phyloP scores from a whole-genome alignment of 1,140 invertebrate species.

The Hypothenemus hampei region DNA sequence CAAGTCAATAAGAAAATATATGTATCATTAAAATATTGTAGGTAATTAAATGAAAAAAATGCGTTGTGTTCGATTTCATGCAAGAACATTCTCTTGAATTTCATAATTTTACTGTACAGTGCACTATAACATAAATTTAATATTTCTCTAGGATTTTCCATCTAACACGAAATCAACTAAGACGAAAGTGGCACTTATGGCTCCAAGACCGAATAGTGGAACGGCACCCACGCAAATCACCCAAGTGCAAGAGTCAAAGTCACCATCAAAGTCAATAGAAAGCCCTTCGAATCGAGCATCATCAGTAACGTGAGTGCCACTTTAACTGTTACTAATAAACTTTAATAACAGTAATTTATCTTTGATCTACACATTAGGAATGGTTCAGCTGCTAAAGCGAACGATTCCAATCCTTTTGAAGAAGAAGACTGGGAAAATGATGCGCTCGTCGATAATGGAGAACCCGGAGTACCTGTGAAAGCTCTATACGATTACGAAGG shows the following conservation, averaged over 20 bases:
- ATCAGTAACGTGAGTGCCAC: constrained; percentile 49
- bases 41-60: too few relatives aligned
- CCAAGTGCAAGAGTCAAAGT: constrained; percentile 31
- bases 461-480: constrained; percentile 87
- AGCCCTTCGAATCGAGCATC: constrained; percentile 46
- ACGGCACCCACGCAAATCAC: constrained; percentile 29
- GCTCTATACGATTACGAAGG: constrained; percentile 96
- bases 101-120: too few relatives aligned
- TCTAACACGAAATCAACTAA: constrained; percentile 43
- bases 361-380: constrained; percentile 45
- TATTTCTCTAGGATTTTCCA: constrained; percentile 52
- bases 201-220: constrained; percentile 38
- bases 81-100: too few relatives aligned
- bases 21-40: too few relatives aligned
- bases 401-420: constrained; percentile 76
- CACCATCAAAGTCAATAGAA: constrained; percentile 36
- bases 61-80: too few relatives aligned
- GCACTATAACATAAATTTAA: too few relatives aligned
- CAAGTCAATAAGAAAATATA: too few relatives aligned
- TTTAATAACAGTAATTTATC: neutral
- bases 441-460: constrained; percentile 82
- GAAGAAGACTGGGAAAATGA: constrained; percentile 81
- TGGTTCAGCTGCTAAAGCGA: constrained; percentile 54
- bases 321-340: neutral
- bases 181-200: constrained; percentile 43